Conservation (phyloP, 2,113 vertebrate species). For the Nyctereutes procyonoides region DNA sequence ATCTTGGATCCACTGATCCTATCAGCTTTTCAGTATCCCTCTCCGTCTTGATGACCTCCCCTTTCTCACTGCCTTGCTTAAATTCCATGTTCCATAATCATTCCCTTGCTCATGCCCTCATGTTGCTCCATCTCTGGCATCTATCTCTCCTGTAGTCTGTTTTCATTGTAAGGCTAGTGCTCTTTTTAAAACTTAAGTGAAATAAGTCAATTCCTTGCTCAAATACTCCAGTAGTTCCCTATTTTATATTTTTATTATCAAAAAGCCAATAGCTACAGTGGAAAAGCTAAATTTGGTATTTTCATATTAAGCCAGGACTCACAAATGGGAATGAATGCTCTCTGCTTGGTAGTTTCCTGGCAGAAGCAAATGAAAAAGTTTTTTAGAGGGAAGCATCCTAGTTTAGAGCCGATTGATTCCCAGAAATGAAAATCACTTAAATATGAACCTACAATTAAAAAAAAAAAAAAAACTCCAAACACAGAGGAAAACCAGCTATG, state of each 20-base stretch:
- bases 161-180: not conserved
- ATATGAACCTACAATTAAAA: not conserved
- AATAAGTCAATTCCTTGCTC: constrained; percentile 7
- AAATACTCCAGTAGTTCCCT: not conserved
- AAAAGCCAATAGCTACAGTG: not conserved
- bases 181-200: not conserved
- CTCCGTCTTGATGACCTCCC: not conserved
- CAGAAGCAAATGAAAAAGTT: not conserved
- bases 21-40: not conserved
- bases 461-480: not conserved
- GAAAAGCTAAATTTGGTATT: constrained; percentile 26
- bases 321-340: not conserved
- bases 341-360: not conserved
- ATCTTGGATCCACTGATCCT: too few species aligned
- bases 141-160: not conserved
- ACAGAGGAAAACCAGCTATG: not conserved
- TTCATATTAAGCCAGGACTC: not conserved
- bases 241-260: not conserved
- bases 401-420: not conserved
- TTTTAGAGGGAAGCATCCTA: not conserved
- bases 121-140: not conserved
- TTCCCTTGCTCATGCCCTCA: not conserved
- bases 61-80: not conserved
- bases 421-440: not conserved
- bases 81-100: not conserved